Conservation (phyloP, 2,888 invertebrate genomes). For the Trachelus troglodyta region DNA sequence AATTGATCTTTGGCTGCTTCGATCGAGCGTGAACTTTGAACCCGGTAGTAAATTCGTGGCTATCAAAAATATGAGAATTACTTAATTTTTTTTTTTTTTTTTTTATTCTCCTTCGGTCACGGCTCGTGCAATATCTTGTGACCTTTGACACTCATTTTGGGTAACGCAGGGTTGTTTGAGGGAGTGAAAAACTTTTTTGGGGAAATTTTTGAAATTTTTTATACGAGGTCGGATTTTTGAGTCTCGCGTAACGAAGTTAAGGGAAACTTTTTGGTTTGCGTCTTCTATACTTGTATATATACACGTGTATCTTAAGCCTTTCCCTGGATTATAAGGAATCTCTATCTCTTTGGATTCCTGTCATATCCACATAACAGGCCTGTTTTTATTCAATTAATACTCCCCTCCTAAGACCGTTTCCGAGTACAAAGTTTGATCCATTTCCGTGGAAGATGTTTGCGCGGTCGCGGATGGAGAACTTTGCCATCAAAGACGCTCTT, state of each 20-base stretch:
- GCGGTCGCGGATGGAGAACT: constrained; percentile 45
- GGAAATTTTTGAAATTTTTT: background rate
- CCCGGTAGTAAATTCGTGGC: background rate
- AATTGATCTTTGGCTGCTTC: background rate
- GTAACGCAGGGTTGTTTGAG: background rate
- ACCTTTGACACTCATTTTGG: background rate
- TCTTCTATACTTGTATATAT: too few relatives aligned
- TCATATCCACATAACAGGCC: constrained; percentile 4
- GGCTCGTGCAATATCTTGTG: background rate
- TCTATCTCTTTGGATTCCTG: constrained; percentile 6
- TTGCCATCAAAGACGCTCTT: constrained; percentile 40
- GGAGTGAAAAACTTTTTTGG: background rate
- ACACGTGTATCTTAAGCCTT: background rate
- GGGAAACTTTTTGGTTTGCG: background rate
- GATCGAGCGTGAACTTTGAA: background rate
- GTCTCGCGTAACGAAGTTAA: too few relatives aligned
- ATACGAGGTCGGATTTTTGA: too few relatives aligned
- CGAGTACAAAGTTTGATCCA: constrained; percentile 40
- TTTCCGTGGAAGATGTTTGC: constrained; percentile 48
- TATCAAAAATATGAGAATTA: background rate
- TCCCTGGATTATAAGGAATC: background rate
- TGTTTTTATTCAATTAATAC: constrained; percentile 42
- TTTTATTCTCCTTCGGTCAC: background rate
- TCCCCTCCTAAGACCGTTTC: constrained; percentile 24
- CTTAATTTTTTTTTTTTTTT: background rate